phyloP scores from a whole-genome alignment of 2,888 invertebrate species.

The Eupithecia subfuscata region DNA sequence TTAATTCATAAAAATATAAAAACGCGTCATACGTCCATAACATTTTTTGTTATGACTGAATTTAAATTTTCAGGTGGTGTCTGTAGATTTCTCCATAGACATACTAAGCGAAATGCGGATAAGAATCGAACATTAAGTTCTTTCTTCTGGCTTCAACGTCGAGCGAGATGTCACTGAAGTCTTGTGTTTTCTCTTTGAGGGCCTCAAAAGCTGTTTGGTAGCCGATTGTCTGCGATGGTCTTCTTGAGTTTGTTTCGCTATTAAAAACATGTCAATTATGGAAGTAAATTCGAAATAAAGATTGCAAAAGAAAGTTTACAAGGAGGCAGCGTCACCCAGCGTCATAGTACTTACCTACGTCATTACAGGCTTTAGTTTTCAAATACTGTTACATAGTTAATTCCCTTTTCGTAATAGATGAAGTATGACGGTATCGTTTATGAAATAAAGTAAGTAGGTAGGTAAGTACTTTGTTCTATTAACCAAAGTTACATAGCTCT shows the following conservation, averaged over 20 bases:
- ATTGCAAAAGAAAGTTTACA: background rate
- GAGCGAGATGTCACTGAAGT: too few species aligned
- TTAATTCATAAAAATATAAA: conserved; percentile 36
- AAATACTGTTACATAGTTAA: background rate
- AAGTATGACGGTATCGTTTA: background rate
- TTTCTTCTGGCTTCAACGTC: too few species aligned
- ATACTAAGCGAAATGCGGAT: too few species aligned
- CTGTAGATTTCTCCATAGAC: background rate
- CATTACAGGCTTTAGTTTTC: background rate
- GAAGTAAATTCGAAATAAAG: background rate
- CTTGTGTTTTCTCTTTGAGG: too few species aligned
- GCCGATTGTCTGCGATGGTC: too few species aligned
- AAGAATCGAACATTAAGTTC: too few species aligned
- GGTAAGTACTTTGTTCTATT: background rate
- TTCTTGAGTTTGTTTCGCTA: too few species aligned
- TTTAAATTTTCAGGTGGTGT: conserved; percentile 3
- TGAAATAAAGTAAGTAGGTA: too few species aligned
- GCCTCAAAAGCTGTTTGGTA: too few species aligned
- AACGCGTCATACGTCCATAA: conserved; percentile 29
- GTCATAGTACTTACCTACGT: background rate
- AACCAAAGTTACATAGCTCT: background rate
- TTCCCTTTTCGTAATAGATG: background rate
- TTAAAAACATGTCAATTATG: background rate
- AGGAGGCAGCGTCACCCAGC: background rate
- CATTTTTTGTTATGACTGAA: background rate